A percentile compares a stretch with the other conserved stretches of the same genome.
Evolutionary conservation across 2,888 invertebrate genomes (phyloP).

Genomic region (Rhagonycha lutea): DNA sequence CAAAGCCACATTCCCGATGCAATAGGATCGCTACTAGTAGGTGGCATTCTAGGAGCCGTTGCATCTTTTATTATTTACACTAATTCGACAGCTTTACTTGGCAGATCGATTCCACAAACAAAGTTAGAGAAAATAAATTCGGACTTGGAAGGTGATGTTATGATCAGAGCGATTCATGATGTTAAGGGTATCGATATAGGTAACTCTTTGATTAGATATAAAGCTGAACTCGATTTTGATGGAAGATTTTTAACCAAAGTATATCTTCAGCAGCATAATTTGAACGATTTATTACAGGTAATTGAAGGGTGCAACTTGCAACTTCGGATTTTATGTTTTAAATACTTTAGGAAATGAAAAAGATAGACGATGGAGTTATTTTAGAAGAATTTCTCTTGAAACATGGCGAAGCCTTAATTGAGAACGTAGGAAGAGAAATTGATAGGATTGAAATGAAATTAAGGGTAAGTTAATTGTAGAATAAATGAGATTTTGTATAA

Average conservation of each 20-base stretch:
- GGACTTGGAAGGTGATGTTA: slow-evolving; percentile 90
- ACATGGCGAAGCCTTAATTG: slow-evolving; percentile 98
- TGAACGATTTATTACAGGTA: slow-evolving; percentile 77
- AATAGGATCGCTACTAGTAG: slow-evolving; percentile 82
- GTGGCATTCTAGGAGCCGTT: slow-evolving; percentile 80
- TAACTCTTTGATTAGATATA: slow-evolving; percentile 91
- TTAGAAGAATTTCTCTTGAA: slow-evolving; percentile 89
- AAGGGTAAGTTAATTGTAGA: slow-evolving; percentile 65
- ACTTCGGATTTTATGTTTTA: not conserved
- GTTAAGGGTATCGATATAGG: slow-evolving; percentile 99
- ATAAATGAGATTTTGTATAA: slow-evolving; percentile 7
- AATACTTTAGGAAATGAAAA: slow-evolving; percentile 79
- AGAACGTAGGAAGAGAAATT: slow-evolving; percentile 96
- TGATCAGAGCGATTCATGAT: slow-evolving; percentile 94
- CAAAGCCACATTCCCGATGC: slow-evolving; percentile 87
- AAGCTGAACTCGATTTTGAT: slow-evolving; percentile 98
- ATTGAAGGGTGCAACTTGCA: not conserved
- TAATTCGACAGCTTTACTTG: slow-evolving; percentile 93
- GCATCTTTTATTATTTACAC: slow-evolving; percentile 95
- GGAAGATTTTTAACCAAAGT: slow-evolving; percentile 91
- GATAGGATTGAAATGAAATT: slow-evolving; percentile 96
- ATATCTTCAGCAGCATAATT: slow-evolving; percentile 91
- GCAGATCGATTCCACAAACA: slow-evolving; percentile 89
- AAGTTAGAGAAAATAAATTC: slow-evolving; percentile 84
- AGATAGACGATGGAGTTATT: slow-evolving; percentile 84